These are phyloP conservation scores for Eristalis pertinax DNA, from an alignment of 2,888 invertebrate species.

Conservation along the genomic window DNA sequence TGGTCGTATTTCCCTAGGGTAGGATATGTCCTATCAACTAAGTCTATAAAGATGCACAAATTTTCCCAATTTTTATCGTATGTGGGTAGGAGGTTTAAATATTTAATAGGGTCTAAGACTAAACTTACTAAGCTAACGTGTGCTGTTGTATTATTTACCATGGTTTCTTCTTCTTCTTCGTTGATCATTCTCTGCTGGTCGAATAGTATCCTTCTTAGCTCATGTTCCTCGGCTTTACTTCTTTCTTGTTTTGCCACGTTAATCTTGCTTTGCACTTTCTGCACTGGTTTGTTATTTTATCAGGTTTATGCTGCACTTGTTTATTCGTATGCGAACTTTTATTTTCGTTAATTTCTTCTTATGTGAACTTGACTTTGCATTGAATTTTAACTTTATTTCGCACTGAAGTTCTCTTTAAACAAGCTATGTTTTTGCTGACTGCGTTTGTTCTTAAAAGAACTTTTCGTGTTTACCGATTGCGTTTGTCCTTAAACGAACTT, in stretches of 20 bases:
- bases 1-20: constrained; percentile 17
- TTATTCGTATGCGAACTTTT: not conserved
- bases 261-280: not conserved
- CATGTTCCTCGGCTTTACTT: too few species aligned
- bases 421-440: not conserved
- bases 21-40: constrained; percentile 17
- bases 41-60: constrained; percentile 2
- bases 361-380: not conserved
- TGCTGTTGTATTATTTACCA: not conserved
- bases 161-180: not conserved
- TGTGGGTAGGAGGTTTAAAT: constrained; percentile 5
- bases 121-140: constrained; percentile 1
- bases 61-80: not conserved
- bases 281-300: not conserved
- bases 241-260: not conserved
- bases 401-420: not conserved
- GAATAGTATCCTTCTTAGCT: too few species aligned
- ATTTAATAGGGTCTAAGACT: constrained; percentile 11
- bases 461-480: too few species aligned
- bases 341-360: not conserved
- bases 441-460: not conserved
- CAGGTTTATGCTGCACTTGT: not conserved
- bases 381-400: not conserved
- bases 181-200: too few species aligned
- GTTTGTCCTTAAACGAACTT: too few species aligned